Conservation (phyloP, 2,888 invertebrate genomes). For the Agrenia bidenticulata region DNA sequence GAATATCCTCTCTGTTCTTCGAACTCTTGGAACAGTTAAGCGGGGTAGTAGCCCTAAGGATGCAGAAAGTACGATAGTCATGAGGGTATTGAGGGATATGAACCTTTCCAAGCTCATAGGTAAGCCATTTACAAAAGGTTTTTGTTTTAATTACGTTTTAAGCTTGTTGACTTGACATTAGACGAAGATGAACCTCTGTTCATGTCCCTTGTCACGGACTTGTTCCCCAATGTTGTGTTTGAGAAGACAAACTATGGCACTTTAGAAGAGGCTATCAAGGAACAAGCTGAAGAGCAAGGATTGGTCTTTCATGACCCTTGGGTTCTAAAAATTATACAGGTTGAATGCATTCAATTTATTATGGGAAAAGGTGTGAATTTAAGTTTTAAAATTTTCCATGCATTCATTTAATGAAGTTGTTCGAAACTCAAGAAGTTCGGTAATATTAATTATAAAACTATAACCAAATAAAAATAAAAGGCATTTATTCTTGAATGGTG, state of each 20-base stretch:
- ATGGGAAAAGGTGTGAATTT: no score
- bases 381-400: no score
- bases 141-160: background rate
- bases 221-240: slow-evolving; percentile 90
- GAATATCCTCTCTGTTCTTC: slow-evolving; percentile 89
- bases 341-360: slow-evolving; percentile 56
- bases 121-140: slow-evolving; percentile 41
- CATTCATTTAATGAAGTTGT: no score
- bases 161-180: slow-evolving; percentile 28
- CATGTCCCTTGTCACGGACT: slow-evolving; percentile 89
- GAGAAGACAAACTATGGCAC: slow-evolving; percentile 90
- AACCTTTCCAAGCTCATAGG: slow-evolving; percentile 90
- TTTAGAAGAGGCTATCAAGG: slow-evolving; percentile 81
- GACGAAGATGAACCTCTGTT: slow-evolving; percentile 98
- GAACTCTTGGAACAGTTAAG: slow-evolving; percentile 90
- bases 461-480: no score
- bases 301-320: slow-evolving; percentile 91
- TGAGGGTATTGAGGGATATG: slow-evolving; percentile 95
- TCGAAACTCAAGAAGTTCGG: slow-evolving; percentile 90
- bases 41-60: slow-evolving; percentile 81
- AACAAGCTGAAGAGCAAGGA: slow-evolving; percentile 76
- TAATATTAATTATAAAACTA: no score
- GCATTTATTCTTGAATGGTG: no score
- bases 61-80: slow-evolving; percentile 92
- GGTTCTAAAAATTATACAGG: slow-evolving; percentile 90